Evolutionary conservation across 2,113 vertebrate species (phyloP).

Genomic region (Gopherus evgoodei): DNA sequence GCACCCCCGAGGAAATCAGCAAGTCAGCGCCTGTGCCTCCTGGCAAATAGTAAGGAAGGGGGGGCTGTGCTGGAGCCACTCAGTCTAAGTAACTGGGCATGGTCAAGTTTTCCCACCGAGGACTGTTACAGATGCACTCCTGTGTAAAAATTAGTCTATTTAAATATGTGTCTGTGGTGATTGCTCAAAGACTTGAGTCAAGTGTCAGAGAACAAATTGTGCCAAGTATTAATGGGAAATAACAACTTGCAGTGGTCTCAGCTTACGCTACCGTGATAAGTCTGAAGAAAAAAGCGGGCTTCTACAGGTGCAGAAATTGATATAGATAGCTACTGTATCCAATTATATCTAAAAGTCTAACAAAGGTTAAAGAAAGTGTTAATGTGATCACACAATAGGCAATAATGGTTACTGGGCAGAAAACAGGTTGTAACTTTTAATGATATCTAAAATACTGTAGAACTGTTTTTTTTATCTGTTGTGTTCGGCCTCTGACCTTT

Average conservation of each 20-base stretch:
- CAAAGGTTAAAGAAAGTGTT: background rate
- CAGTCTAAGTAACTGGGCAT: background rate
- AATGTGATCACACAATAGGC: background rate
- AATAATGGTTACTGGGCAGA: background rate
- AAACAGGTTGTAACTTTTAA: background rate
- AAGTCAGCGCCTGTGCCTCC: background rate
- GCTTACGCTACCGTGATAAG: background rate
- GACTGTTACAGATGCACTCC: slow-evolving; percentile 23
- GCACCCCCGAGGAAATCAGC: too few relatives aligned
- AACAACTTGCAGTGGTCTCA: slow-evolving; percentile 27
- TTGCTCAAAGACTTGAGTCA: slow-evolving; percentile 39
- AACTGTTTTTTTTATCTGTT: background rate
- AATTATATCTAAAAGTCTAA: background rate
- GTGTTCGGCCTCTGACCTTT: background rate
- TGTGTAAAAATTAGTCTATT: slow-evolving; percentile 54
- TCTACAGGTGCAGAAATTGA: background rate
- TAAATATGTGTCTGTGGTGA: slow-evolving; percentile 58
- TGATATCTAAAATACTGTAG: background rate
- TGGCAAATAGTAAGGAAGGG: background rate
- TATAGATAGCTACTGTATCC: background rate
- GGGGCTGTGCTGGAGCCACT: background rate
- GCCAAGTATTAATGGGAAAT: slow-evolving; percentile 7
- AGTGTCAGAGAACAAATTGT: slow-evolving; percentile 23
- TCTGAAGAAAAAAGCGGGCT: background rate
- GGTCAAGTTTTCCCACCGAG: background rate